Base-by-base conservation (phyloP, 2,113 vertebrate genomes). In the Scatophagus argus region DNA sequence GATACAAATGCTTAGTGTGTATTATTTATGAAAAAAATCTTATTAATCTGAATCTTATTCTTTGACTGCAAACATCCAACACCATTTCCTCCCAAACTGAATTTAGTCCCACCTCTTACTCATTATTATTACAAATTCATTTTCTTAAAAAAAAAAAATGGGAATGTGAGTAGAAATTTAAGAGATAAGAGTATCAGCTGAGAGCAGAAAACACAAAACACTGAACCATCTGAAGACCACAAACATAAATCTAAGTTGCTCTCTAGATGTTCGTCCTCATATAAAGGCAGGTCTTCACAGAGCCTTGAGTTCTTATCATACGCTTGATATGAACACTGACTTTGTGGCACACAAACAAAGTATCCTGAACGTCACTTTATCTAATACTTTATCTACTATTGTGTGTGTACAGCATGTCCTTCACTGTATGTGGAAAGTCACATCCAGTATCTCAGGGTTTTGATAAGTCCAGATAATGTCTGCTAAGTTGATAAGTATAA, bases 351-450 rank as follows among this genome's bases (percentile, higher is more conserved):
- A 14, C 3, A 38, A 23, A 36, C 8, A 58, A 25, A 58, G 11
- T 44, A 17, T 11, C 17, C 34, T 38, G 27, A 1, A n/a, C 31
- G 3, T 29, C 17, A 8, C 46, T 71, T 51, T 59, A 77, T 82
- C 36, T 52, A 6, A 52, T 9, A 62, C 39, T 21, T n/a, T n/a
- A n/a, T n/a, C n/a, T n/a, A n/a, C n/a, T 23, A 32, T 31, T 34
- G 41, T 31, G 38, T 49, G 31, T 32, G 19, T 19, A 23, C 2
- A 36, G 16, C 34, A 5, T 59, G 9, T 11, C 27, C 27, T 6
- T 47, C 9, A 25, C 27, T 39, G 27, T 11, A 23, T 67, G 55
- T 60, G 23, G 29, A 54, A 58, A 78, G 63, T 36, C n/a, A 58
- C 12, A 6, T 29, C 9, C 36, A 44, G 29, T 60, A 25, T 58